Base-by-base conservation (phyloP, 1,140 invertebrate species). In the Trachymyrmex cornetzi region DNA sequence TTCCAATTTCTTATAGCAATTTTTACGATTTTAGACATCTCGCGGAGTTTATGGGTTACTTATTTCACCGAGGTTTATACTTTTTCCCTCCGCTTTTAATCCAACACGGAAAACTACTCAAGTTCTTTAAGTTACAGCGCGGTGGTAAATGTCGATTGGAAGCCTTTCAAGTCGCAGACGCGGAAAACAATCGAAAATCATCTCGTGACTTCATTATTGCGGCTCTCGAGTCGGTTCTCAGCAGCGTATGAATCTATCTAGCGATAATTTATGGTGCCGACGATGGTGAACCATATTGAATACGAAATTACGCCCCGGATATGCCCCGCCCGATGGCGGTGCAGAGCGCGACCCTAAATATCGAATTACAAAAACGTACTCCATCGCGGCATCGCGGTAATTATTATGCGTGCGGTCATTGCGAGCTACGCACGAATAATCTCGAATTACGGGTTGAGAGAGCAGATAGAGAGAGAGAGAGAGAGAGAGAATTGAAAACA, bases 291-390 rank as follows among this genome's bases (percentile, higher is more conserved):
- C 55, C 69, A 50, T 75, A 75, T 84, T 84, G 80, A 84, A 84
- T 75, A 24, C 80, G 69, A 24, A 84, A 84, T 84, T 84, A 84
- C 38, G 19, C 38, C 38, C 38, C 38, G 55, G 55, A 74, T 84
- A 55, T 30, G 55, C 22, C 22, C 16, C 79, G 16, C 53, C 55
- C 27, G n/a, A 50, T 30, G 80, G 27, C 22, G 3, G 19, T 3
- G 50, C 66, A 64, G 19, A 16, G 66, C 22, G 69, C 38, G 53
- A 61, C 57, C 38, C 80, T 84, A 84, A 84, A 84, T 84, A 84
- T 84, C 69, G n/a, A 84, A 84, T 84, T 84, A 74, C 80, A 84
- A 84, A 84, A 84, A 84, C 80, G 55, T 48, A 50, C 38, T 59
- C 16, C 53, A 74, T n/a, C 80, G 38, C 67, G 19, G 38, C 24